Evolutionary conservation across 2,888 invertebrate species (phyloP), one percentile per base, ranked within the genome.

Genomic region (Conops quadrifasciatus): DNA sequence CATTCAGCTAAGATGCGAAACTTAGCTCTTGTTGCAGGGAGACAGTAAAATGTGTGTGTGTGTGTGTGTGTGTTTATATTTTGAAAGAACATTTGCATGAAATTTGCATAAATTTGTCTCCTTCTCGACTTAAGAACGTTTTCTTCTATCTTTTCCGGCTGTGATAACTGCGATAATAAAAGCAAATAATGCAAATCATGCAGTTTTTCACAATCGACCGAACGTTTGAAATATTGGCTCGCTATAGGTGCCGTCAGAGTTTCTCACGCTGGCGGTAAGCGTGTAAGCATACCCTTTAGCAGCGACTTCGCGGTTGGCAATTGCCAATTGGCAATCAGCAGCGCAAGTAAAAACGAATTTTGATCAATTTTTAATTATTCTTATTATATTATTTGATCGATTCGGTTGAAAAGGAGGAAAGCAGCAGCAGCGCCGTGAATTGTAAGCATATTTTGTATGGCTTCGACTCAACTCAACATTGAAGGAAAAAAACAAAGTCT

Each of bases 21-120:
- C 36, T 36, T 36, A 36, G 36, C 36, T 4, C 9, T 19, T 56
- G 13, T 21, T 19, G 9, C 56, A 5, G 51, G 56, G n/a, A 56
- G 56, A 56, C 56, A 56, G 9, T 36, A 36, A 36, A 36, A 36
- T 36, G 9, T 36, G 63, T 47, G 24, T 47, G 47, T 16, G 45
- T 21, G 4, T 24, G 45, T 21, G 19, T 43, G 63, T 2, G 26
- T 36, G 36, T 36, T 4, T 36, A 36, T 36, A 9, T 36, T 36
- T 36, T 36, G 9, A 9, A 36, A 36, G 9, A n/a, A 26, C 59
- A 67, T 67, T 67, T 59, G 67, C 67, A 67, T 67, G 21, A 13
- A 71, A 73, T 73, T 73, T 73, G 71, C 73, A 73, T 73, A 73
- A 71, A 66, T 71, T 73, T 72, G 69, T 58, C 60, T 71, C 30